Evolutionary conservation across 1,140 invertebrate species (phyloP).

Genomic region (Brachionus plicatilis): DNA sequence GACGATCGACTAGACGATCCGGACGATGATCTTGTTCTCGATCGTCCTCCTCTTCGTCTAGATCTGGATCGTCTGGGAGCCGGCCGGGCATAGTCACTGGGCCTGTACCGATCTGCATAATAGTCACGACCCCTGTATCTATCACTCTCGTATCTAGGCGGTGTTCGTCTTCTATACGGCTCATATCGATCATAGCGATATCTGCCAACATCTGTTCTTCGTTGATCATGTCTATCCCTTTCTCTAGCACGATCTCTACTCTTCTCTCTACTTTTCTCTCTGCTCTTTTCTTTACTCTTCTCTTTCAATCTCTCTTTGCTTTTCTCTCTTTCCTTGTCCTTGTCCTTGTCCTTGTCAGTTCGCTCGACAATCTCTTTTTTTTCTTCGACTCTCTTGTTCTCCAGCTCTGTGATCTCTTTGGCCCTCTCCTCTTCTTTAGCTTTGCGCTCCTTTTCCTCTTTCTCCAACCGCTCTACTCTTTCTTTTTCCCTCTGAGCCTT

Average conservation of each 20-base stretch:
- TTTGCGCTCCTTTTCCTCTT: background rate
- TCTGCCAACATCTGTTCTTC: background rate
- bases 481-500: background rate
- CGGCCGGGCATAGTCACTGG: background rate
- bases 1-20: background rate
- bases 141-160: background rate
- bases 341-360: background rate
- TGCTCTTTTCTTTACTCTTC: background rate
- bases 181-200: background rate
- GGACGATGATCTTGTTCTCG: background rate
- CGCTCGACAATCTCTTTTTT: background rate
- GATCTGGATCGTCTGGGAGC: background rate
- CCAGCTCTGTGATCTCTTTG: background rate
- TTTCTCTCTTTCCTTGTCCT: background rate
- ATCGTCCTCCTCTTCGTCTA: background rate
- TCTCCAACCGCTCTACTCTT: background rate
- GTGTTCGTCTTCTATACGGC: background rate
- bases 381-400: no score
- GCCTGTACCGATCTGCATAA: background rate
- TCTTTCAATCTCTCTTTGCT: background rate
- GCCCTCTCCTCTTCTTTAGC: background rate
- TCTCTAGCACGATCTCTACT: background rate
- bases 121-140: background rate
- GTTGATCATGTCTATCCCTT: background rate
- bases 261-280: background rate